Evolutionary conservation across 2,888 invertebrate genomes (phyloP).

Genomic region (Arrhopalites spinosus): DNA sequence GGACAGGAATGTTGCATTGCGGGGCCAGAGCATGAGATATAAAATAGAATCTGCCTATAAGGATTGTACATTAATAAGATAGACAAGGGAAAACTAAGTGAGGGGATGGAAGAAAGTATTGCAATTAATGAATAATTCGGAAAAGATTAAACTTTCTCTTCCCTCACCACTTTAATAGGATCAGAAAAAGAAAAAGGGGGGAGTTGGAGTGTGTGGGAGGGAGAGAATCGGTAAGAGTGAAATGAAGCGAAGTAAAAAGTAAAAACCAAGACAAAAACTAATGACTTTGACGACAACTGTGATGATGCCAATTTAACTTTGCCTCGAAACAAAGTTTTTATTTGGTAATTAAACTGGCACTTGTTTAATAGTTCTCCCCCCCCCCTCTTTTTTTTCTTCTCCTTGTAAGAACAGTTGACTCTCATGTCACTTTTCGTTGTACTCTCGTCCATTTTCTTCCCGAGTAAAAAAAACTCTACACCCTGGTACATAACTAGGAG

Average conservation of each 20-base stretch:
- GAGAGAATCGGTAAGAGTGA: neutral
- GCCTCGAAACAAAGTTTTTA: constrained; percentile 26
- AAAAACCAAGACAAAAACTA: constrained; percentile 24
- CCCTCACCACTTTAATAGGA: neutral
- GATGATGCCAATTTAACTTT: constrained; percentile 28
- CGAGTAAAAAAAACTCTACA: too few relatives aligned
- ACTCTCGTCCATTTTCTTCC: too few relatives aligned
- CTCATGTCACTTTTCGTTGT: neutral
- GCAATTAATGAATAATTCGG: neutral
- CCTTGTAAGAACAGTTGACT: neutral
- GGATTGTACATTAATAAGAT: too few relatives aligned
- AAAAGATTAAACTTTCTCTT: constrained; percentile 5
- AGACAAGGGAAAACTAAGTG: too few relatives aligned
- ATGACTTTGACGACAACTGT: constrained; percentile 28
- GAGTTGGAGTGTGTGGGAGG: neutral
- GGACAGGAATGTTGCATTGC: constrained; percentile 20
- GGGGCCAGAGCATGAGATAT: too few relatives aligned
- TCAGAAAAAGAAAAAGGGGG: neutral
- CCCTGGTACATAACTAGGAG: neutral
- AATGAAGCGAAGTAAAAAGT: neutral
- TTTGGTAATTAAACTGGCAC: constrained; percentile 26
- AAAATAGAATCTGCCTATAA: too few relatives aligned
- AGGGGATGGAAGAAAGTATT: too few relatives aligned
- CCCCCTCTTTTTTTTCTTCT: neutral
- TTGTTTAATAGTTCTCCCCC: constrained; percentile 14